phyloP scores from a whole-genome alignment of 2,888 invertebrate genomes.

The Eudasyphora cyanicolor region DNA sequence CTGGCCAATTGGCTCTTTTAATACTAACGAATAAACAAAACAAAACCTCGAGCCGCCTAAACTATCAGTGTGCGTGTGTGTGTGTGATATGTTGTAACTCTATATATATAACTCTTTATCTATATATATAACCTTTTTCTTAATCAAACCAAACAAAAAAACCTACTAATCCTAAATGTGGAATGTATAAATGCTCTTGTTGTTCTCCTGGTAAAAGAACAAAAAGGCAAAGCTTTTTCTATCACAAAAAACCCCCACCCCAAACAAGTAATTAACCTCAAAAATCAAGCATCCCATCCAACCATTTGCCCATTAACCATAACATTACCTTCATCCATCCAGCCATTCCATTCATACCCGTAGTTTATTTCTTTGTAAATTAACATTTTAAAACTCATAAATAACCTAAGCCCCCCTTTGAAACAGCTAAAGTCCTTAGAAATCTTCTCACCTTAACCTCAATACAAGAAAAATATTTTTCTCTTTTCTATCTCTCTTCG shows the following conservation, averaged over 20 bases:
- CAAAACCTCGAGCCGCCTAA: slow-evolving; percentile 10
- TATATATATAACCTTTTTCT: slow-evolving; percentile 37
- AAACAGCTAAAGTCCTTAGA: too few species aligned
- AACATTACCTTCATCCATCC: not conserved
- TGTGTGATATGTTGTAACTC: slow-evolving; percentile 39
- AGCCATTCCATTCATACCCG: not conserved
- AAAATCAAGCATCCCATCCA: slow-evolving; percentile 1
- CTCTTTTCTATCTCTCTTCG: not conserved
- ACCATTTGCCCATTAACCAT: not conserved
- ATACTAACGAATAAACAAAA: not conserved
- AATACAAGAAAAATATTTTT: not conserved
- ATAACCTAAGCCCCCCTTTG: too few species aligned
- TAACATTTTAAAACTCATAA: too few species aligned
- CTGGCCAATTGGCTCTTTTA: slow-evolving; percentile 6
- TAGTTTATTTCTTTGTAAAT: too few species aligned
- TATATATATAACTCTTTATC: slow-evolving; percentile 7
- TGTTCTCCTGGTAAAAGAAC: slow-evolving; percentile 36
- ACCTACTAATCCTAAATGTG: slow-evolving; percentile 51
- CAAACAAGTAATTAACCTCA: slow-evolving; percentile 6
- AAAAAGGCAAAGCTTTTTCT: slow-evolving; percentile 36
- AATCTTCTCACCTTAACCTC: not conserved
- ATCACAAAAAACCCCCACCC: slow-evolving; percentile 15
- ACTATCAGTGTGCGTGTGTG: slow-evolving; percentile 47
- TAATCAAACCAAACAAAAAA: slow-evolving; percentile 5
- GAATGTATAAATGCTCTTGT: slow-evolving; percentile 50